Evolutionary conservation across 2,888 invertebrate genomes (phyloP), one percentile per base, ranked within the genome.

Genomic region (Abscondita cerata): DNA sequence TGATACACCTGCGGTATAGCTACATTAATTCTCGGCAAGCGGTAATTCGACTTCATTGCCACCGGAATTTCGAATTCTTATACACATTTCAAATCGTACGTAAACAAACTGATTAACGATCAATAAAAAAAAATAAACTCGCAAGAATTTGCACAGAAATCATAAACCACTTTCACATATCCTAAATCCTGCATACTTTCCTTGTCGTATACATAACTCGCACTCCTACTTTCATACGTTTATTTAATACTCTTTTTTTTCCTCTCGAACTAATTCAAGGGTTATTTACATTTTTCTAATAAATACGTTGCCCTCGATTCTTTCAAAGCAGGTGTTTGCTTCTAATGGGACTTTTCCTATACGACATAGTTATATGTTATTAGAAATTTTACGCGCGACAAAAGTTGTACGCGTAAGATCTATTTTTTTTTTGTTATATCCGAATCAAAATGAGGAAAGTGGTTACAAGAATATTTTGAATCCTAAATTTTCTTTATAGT

Each of bases 1-100:
- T 33, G 20, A 51, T 41, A 59, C 59, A 53, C 53, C 52, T 59
- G 53, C 52, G 46, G 36, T 47, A 48, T 53, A 53, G 9, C n/a
- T n/a, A n/a, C n/a, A 48, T 48, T 47, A 48, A 48, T 25, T 25
- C n/a, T 2, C 13, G 9, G 48, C 31, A 25, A 33, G 33, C 48
- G 33, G 48, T 48, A 44, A 44, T 44, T 44, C 18, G 18, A 44
- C 18, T 44, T 44, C 44, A 18, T 44, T 44, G 44, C 44, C 44
- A 44, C 44, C 44, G 44, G 44, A 44, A 44, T 44, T 44, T 44
- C 44, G n/a, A 44, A 44, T 19, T 44, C 44, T n/a, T n/a, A 18
- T 36, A 36, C 36, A 44, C 18, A 18, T 18, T 44, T 11, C 18
- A 15, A 44, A 13, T 44, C 44, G 16, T 19, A 6, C 25, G 25